Conservation (phyloP, 2,888 invertebrate species). For the Subacronicta megacephala region DNA sequence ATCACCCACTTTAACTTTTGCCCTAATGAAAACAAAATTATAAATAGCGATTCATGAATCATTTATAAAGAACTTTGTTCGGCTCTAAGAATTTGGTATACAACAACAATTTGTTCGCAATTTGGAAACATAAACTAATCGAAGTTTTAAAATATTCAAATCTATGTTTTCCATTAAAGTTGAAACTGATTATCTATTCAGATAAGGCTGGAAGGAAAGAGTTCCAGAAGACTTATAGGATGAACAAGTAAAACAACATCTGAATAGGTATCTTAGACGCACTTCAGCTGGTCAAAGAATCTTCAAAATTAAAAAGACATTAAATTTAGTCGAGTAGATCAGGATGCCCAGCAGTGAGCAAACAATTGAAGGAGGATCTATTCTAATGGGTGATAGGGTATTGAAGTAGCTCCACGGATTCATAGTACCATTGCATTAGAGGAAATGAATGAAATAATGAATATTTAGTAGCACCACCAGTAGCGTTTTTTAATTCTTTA, state of each 20-base stretch:
- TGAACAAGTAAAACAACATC: too few relatives aligned
- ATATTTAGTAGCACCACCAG: constrained; percentile 54
- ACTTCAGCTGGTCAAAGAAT: too few relatives aligned
- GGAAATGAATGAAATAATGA: constrained; percentile 51
- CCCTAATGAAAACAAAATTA: neutral
- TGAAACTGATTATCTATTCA: constrained; percentile 23
- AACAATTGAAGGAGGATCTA: constrained; percentile 4
- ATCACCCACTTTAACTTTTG: constrained; percentile 17
- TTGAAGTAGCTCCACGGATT: constrained; percentile 14
- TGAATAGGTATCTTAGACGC: too few relatives aligned
- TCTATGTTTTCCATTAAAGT: constrained; percentile 36
- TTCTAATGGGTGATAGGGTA: constrained; percentile 22
- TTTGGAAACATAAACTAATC: constrained; percentile 13
- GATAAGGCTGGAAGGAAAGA: too few relatives aligned
- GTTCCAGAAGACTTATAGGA: too few relatives aligned
- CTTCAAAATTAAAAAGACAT: too few relatives aligned
- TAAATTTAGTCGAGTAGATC: too few relatives aligned
- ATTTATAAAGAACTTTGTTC: constrained; percentile 9
- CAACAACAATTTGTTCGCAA: constrained; percentile 11
- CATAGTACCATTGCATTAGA: constrained; percentile 41
- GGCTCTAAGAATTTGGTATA: constrained; percentile 7
- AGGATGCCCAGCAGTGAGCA: too few relatives aligned
- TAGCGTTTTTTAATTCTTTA: constrained; percentile 35
- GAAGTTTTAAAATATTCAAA: constrained; percentile 32
- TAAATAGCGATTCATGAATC: constrained; percentile 1